Evolutionary conservation across 2,888 invertebrate genomes (phyloP).

Genomic region (Cyaniris semiargus): DNA sequence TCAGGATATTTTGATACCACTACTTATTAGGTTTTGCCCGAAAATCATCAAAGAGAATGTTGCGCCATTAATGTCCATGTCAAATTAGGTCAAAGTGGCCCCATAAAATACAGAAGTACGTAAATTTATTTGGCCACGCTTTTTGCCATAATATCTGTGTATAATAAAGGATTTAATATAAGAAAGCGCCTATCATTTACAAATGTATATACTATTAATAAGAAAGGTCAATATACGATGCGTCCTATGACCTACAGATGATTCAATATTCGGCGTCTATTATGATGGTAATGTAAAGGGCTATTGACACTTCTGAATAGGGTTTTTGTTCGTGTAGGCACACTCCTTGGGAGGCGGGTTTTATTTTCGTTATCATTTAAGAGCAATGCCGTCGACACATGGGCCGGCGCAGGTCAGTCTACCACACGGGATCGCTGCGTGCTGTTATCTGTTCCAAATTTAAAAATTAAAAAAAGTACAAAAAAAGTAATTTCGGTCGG

Average conservation of each 20-base stretch:
- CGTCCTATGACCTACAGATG: not conserved
- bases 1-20: too few relatives aligned
- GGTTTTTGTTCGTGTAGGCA: conserved; percentile 48
- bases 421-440: conserved; percentile 60
- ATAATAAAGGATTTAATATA: too few relatives aligned
- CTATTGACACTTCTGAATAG: conserved; percentile 6
- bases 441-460: conserved; percentile 56
- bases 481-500: conserved; percentile 18
- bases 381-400: conserved; percentile 60
- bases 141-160: too few relatives aligned
- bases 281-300: not conserved
- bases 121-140: too few relatives aligned
- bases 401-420: conserved; percentile 65
- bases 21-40: too few relatives aligned
- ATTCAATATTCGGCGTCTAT: not conserved
- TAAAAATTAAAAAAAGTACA: conserved; percentile 14
- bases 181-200: too few relatives aligned
- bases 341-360: conserved; percentile 63
- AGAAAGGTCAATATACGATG: not conserved
- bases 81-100: too few relatives aligned
- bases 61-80: too few relatives aligned
- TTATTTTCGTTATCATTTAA: conserved; percentile 75
- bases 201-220: not conserved
- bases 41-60: too few relatives aligned
- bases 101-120: too few relatives aligned